A percentile compares a stretch with the other conserved stretches of the same genome.
Conservation (phyloP, 2,888 invertebrate genomes). For the Drosophila sordidula region DNA sequence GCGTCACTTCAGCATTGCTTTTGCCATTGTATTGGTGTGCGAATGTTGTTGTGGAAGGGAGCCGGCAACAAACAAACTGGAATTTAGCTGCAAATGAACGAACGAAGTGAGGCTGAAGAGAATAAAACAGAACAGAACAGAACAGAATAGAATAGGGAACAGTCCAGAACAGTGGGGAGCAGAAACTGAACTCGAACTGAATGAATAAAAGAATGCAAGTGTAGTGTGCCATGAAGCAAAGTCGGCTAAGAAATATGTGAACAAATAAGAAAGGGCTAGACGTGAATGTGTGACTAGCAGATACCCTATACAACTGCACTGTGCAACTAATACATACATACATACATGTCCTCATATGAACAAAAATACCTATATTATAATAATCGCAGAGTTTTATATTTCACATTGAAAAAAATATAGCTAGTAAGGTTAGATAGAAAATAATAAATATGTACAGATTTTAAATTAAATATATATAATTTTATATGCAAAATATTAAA, state of each 20-base stretch:
- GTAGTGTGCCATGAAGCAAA: conserved; percentile 40
- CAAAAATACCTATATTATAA: too few relatives aligned
- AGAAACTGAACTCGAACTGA: conserved; percentile 40
- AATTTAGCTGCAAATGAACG: conserved; percentile 55
- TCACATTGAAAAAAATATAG: too few relatives aligned
- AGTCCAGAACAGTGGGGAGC: conserved; percentile 16
- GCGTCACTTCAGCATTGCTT: conserved; percentile 53
- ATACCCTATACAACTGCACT: conserved; percentile 10
- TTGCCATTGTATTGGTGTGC: conserved; percentile 28
- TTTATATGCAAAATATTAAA: too few relatives aligned
- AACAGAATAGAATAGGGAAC: conserved; percentile 18
- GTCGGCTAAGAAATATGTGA: conserved; percentile 28
- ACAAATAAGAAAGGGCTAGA: conserved; percentile 3
- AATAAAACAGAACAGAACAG: conserved; percentile 17
- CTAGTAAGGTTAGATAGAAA: too few relatives aligned
- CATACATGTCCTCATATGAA: too few relatives aligned
- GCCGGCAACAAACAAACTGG: conserved; percentile 50
- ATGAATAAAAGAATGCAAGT: conserved; percentile 61
- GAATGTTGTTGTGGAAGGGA: conserved; percentile 14
- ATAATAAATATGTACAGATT: too few relatives aligned
- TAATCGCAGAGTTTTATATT: too few relatives aligned
- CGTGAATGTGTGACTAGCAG: background rate
- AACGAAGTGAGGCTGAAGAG: conserved; percentile 41
- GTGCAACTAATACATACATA: too few relatives aligned
- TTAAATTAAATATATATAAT: too few relatives aligned